Percentiles rank a stretch among this genome's conserved stretches.
Evolutionary conservation across 1,140 invertebrate genomes (phyloP).

Genomic region (Plectrocnemia conspersa): DNA sequence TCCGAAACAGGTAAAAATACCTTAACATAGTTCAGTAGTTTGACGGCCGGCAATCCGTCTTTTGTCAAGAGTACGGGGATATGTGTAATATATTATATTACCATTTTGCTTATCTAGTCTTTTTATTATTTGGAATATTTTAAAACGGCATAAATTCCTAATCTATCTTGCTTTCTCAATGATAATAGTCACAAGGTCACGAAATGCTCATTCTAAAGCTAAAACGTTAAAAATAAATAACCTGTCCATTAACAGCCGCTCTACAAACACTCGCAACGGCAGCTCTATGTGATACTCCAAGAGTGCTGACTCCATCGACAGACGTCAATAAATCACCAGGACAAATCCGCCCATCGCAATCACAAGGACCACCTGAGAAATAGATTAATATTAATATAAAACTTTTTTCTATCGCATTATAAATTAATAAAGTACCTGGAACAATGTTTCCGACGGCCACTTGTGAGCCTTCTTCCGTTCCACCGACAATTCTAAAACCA

Average conservation of each 20-base stretch:
- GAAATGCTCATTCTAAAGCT: too few relatives aligned
- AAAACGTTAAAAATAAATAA: constrained; percentile 38
- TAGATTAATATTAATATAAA: neutral
- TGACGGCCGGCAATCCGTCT: too few relatives aligned
- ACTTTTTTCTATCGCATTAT: neutral
- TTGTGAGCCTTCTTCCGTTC: constrained; percentile 94
- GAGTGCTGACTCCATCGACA: constrained; percentile 76
- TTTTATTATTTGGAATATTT: too few relatives aligned
- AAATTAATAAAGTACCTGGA: constrained; percentile 60
- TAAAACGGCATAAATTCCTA: too few relatives aligned
- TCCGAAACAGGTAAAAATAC: too few relatives aligned
- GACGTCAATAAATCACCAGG: constrained; percentile 88
- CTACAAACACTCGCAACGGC: constrained; percentile 87
- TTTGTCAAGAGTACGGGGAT: too few relatives aligned
- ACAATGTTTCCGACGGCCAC: constrained; percentile 95
- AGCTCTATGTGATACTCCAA: constrained; percentile 82
- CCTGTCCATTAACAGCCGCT: constrained; percentile 73
- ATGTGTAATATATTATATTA: too few relatives aligned
- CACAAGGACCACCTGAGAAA: constrained; percentile 68
- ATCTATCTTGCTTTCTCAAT: too few relatives aligned
- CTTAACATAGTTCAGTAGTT: too few relatives aligned
- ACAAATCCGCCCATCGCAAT: constrained; percentile 77
- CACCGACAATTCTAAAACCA: constrained; percentile 97
- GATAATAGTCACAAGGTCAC: too few relatives aligned
- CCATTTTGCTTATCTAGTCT: too few relatives aligned